Evolutionary conservation across 2,113 vertebrate genomes (phyloP).

Genomic region (Orthochromis malagaraziensis): DNA sequence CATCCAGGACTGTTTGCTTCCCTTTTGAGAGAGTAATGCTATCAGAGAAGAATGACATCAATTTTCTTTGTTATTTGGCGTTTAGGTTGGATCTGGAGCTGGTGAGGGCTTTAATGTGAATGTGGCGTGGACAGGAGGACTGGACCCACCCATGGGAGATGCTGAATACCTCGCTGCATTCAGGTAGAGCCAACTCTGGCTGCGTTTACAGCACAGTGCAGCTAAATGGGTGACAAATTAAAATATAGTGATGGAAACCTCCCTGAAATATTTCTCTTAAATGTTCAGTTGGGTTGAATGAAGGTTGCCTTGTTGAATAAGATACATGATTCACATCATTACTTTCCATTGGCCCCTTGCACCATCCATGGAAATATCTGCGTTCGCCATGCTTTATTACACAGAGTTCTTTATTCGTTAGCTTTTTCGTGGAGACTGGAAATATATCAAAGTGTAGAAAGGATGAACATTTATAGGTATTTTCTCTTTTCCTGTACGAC

Average conservation of each 20-base stretch:
- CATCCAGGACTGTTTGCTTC: background rate
- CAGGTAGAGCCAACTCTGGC: constrained; percentile 67
- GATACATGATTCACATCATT: background rate
- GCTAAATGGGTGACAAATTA: background rate
- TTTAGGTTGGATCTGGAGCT: constrained; percentile 82
- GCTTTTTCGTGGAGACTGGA: background rate
- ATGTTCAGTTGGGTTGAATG: background rate
- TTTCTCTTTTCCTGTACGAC: background rate
- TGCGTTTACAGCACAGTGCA: background rate
- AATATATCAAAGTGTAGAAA: background rate
- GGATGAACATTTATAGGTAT: background rate
- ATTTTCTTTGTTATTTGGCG: background rate
- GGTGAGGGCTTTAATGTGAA: constrained; percentile 93
- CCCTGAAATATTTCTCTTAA: background rate
- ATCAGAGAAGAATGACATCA: background rate
- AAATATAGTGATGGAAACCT: background rate
- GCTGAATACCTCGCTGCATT: constrained; percentile 93
- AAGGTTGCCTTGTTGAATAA: background rate
- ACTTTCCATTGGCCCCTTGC: background rate
- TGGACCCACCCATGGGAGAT: constrained; percentile 93
- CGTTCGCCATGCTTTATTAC: background rate
- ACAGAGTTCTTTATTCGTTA: background rate
- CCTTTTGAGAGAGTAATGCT: rapidly evolving
- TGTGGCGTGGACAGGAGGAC: constrained; percentile 87
- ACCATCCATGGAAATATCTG: background rate